Base-by-base conservation (phyloP, 1,140 invertebrate genomes). In the Bombus confusus region DNA sequence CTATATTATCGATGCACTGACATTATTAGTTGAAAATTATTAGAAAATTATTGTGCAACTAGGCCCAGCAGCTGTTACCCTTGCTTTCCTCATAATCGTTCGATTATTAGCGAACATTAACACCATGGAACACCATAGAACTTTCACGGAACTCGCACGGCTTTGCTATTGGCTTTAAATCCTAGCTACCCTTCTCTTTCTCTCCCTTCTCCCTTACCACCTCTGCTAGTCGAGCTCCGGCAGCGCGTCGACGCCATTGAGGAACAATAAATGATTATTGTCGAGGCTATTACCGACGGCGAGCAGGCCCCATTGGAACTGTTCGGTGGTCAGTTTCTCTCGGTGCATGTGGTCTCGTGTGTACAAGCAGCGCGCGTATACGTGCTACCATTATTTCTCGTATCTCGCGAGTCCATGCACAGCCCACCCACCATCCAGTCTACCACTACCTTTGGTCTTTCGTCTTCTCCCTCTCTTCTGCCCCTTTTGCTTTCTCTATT, bases 181-280 rank as follows among this genome's bases (percentile, higher is more conserved):
- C 69, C 87, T 86, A 72, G 64, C 80, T 47, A 43, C 78, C 78
- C 59, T 43, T 25, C 52, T 78, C 69, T 66, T 43, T 57, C 68
- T 71, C 64, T 31, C 15, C 8, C 64, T 87, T 62, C 69, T 31
- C 80, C 81, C 68, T 47, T 72, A n/a, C 31, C 34, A 31, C 10
- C 2, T 52, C 34, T 68, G n/a, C 39, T 75, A 68, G 81, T 66
- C 79, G 31, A 39, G 34, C 82, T 66, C 86, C 79, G 57, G 82
- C 57, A 85, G 59, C 87, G 85, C 90, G 85, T 87, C 83, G 90
- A 84, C 81, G 81, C 86, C 84, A 88, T 91, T 91, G 88, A 91
- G 90, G 88, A 91, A 92, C 91, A 92, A 92, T 91, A 89, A 91
- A 90, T 89, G 91, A 90, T 90, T 91, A 92, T 92, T 90, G 91